These are phyloP conservation scores for Steinernema feltiae DNA, from an alignment of 1,140 invertebrate species.

Conservation along the genomic window DNA sequence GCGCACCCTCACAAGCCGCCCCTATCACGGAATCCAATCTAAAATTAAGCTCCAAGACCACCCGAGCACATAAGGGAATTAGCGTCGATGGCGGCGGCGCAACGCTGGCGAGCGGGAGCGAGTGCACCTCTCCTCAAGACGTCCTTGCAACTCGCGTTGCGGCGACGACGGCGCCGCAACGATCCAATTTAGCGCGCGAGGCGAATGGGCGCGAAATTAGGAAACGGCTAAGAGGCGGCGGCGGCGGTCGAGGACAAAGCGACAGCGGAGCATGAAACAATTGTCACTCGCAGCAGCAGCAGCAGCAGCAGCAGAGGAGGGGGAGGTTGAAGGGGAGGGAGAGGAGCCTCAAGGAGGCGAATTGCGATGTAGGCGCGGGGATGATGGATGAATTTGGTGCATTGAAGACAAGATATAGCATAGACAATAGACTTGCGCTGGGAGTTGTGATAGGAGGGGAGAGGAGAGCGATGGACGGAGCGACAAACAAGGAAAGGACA, in stretches of 20 bases:
- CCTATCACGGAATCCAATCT: background rate
- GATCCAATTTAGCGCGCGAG: slow-evolving; percentile 1
- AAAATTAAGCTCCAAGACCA: background rate
- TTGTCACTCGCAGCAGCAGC: background rate
- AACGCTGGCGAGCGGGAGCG: background rate
- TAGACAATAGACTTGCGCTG: background rate
- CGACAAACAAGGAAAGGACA: too few species aligned
- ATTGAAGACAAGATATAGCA: background rate
- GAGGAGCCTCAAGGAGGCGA: background rate
- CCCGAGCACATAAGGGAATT: slow-evolving; percentile 13
- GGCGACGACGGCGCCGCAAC: background rate
- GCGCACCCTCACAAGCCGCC: background rate
- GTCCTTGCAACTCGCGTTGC: background rate
- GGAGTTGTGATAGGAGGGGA: background rate
- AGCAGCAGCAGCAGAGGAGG: background rate
- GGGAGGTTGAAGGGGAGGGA: background rate
- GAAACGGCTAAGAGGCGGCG: background rate
- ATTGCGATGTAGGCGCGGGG: background rate
- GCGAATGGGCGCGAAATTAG: slow-evolving; percentile 12
- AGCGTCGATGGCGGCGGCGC: background rate
- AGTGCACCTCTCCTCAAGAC: background rate
- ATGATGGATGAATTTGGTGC: background rate
- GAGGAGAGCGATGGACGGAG: too few species aligned
- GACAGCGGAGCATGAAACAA: slow-evolving; percentile 1
- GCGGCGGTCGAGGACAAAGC: slow-evolving; percentile 4